Evolutionary conservation across 1,140 invertebrate species (phyloP).

Genomic region (Bombus consobrinus): DNA sequence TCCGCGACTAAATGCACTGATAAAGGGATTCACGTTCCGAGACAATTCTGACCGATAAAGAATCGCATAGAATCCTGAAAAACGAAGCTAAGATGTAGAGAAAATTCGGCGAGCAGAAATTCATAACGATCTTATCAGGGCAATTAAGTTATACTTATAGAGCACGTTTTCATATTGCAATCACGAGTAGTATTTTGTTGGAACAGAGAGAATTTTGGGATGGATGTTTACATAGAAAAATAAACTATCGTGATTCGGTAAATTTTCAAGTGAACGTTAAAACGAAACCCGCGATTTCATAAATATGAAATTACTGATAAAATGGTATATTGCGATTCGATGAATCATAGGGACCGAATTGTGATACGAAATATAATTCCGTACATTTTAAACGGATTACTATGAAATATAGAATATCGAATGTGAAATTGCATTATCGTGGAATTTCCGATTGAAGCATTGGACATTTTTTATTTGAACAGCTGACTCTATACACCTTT

Average conservation of each 20-base stretch:
- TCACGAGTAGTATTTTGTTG: too few relatives aligned
- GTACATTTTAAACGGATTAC: not conserved
- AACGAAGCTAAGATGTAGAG: not conserved
- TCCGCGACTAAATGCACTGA: not conserved
- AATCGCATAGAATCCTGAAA: not conserved
- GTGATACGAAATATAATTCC: not conserved
- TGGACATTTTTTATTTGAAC: too few relatives aligned
- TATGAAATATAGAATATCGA: not conserved
- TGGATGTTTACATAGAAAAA: not conserved
- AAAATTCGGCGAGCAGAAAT: not conserved
- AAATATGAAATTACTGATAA: not conserved
- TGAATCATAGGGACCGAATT: not conserved
- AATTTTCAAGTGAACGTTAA: not conserved
- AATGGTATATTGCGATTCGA: not conserved
- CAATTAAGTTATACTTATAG: too few relatives aligned
- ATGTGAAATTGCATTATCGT: not conserved
- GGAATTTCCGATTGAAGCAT: not conserved
- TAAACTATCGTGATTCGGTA: not conserved
- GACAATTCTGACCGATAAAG: not conserved
- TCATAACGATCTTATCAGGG: not conserved
- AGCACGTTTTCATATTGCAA: too few relatives aligned
- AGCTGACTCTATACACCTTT: too few relatives aligned
- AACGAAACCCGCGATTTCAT: not conserved
- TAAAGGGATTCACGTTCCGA: not conserved
- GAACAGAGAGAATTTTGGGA: not conserved